phyloP scores from a whole-genome alignment of 2,888 invertebrate species.

The Octodonta nipae region DNA sequence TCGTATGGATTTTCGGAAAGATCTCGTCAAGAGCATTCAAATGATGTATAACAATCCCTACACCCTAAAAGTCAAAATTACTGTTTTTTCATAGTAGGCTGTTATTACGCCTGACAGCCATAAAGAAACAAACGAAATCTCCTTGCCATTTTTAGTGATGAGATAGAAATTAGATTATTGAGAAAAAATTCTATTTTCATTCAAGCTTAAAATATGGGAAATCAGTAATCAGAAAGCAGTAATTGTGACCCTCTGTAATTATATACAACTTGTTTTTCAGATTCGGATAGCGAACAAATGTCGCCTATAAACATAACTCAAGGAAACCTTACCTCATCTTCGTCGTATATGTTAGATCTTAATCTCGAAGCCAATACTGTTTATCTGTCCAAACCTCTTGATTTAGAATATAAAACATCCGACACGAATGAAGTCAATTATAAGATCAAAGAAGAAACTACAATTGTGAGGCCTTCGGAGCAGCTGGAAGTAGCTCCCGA shows the following conservation, averaged over 20 bases:
- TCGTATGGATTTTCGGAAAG: no score
- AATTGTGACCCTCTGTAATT: neutral
- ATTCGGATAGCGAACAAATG: slow-evolving; percentile 35
- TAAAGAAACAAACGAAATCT: no score
- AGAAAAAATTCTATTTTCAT: no score
- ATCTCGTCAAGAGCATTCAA: no score
- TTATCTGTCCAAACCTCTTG: slow-evolving; percentile 39
- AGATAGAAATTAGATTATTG: no score
- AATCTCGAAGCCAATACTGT: slow-evolving; percentile 52
- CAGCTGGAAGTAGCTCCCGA: slow-evolving; percentile 33
- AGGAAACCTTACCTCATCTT: slow-evolving; percentile 30
- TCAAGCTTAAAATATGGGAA: no score
- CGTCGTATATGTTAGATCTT: slow-evolving; percentile 47
- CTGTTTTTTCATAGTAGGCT: no score
- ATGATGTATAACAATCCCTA: no score
- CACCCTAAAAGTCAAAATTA: no score
- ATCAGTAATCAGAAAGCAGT: no score
- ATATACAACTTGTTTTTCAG: slow-evolving; percentile 20
- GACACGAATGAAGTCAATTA: slow-evolving; percentile 10
- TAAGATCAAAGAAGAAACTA: slow-evolving; percentile 20
- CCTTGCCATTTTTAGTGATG: no score
- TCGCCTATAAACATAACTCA: slow-evolving; percentile 28
- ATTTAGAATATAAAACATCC: slow-evolving; percentile 10
- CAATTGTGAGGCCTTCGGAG: slow-evolving; percentile 36
- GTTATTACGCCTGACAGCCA: no score